These are phyloP conservation scores for Paracentrotus lividus DNA, from an alignment of 53 echinoderm and acorn worm species.

Conservation along the genomic window DNA sequence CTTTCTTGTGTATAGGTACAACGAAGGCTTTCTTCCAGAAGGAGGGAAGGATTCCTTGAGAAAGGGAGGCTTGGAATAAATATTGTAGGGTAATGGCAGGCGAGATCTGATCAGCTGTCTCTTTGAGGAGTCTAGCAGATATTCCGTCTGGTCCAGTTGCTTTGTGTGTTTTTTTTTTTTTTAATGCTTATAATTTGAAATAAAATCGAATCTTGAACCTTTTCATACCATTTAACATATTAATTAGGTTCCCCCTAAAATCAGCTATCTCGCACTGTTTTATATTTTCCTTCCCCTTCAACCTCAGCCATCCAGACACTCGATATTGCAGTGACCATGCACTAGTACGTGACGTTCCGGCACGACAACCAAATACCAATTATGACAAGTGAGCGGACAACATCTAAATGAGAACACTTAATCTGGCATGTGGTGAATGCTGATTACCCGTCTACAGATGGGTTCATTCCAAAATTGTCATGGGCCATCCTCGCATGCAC, in stretches of 20 bases:
- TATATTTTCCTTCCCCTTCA: too few relatives aligned
- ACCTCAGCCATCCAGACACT: not conserved
- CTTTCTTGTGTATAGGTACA: slow-evolving; percentile 64
- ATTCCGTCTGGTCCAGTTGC: slow-evolving; percentile 61
- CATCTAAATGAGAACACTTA: not conserved
- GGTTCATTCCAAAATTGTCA: not conserved
- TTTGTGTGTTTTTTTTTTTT: slow-evolving; percentile 29
- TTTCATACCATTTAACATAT: too few relatives aligned
- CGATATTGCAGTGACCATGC: not conserved
- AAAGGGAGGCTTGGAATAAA: slow-evolving; percentile 20
- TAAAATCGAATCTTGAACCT: too few relatives aligned
- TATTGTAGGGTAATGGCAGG: slow-evolving; percentile 6
- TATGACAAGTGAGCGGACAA: not conserved
- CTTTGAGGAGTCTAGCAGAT: slow-evolving; percentile 47
- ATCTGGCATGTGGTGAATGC: not conserved
- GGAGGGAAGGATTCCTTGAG: not conserved
- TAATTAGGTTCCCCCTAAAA: too few relatives aligned
- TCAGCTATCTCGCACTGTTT: too few relatives aligned
- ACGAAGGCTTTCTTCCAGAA: slow-evolving; percentile 50
- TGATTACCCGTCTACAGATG: not conserved
- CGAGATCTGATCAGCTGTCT: not conserved
- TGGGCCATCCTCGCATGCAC: not conserved
- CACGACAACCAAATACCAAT: not conserved
- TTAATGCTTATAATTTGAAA: too few relatives aligned
- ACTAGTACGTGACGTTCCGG: too few relatives aligned